Base-by-base conservation (phyloP, 2,888 invertebrate species). In the Acheta domesticus region DNA sequence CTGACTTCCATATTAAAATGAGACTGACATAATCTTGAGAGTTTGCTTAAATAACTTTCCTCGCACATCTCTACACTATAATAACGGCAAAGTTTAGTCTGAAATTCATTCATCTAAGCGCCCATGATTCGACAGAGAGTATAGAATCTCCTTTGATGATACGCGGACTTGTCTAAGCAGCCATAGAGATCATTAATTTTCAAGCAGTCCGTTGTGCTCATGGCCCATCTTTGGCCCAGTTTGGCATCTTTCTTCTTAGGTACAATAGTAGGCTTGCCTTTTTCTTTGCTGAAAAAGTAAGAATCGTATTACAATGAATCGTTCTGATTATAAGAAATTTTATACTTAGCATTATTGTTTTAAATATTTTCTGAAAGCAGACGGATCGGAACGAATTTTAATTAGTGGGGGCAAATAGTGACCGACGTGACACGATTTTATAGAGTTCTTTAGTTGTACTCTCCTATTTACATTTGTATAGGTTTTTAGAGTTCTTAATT, bases 141-240 rank as follows among this genome's bases (percentile, higher is more conserved):
- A 83, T 89, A 89, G 85, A 90, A 90, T 84, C 89, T 90, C 82
- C 88, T 86, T 80, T 85, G 85, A n/a, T 84, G 83, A 77, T 85
- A 85, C 20, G 87, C 86, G 11, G 86, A 85, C 82, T 86, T 87
- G 19, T 88, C 87, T 49, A 91, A 86, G 83, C 92, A 93, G 0
- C 91, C 91, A 83, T 92, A 92, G 73, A 92, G 86, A 83, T 91
- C 90, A 84, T 92, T 92, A 11, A 92, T 87, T 85, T 92, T 92
- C 75, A 92, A 85, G 83, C 92, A 92, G 85, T 92, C 92, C 1
- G 90, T 90, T 86, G 91, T 91, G 50, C 92, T 92, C 82, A 92
- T 86, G 50, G 89, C 90, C 83, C 89, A 90, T 50, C 92, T 86
- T 85, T 93, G 92, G 0, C 92, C 92, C 49, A 92, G 88, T 77